Evolutionary conservation across 2,888 invertebrate genomes (phyloP), one percentile per base, ranked within the genome.

Genomic region (Penaeus monodon): DNA sequence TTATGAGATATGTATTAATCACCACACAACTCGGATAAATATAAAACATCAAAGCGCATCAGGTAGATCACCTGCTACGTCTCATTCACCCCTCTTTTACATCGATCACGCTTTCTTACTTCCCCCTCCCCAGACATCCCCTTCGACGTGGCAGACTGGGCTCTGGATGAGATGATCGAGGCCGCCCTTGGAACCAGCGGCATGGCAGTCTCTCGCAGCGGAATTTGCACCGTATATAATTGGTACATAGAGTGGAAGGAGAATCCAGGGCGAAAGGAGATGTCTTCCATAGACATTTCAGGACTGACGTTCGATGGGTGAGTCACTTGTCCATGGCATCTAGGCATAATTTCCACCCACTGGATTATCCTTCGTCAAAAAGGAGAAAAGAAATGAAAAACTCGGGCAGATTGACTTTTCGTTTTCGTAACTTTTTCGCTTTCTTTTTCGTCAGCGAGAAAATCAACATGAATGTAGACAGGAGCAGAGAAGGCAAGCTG

Each of bases 261-360:
- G 1, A 77, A 86, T 81, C 86, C 86, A 4, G 88, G 88, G 8
- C 20, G 4, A 38, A 80, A 88, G 65, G 77, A 80, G 0, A 14
- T 77, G n/a, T 17, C 77, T 57, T 63, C 57, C 14, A 66, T 86
- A 7, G 81, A 88, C 38, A 66, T 29, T 24, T 27, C 80, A 0
- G 33, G 68, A 20, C 49, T 88, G 20, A 20, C 29, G 10, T 86
- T 86, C 49, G 86, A 88, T 77, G 88, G 88, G 88, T 88, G 44
- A 17, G 82, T 85, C n/a, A 24, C 24, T 12, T 68, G 14, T 68
- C n/a, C 70, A 0, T 6, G 70, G 6, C 2, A n/a, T 14, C 29
- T 3, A 0, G 14, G 70, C n/a, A 29, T 27, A 14, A 12, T 29
- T 22, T 70, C 3, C n/a, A 27, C 24, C 29, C 57, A 20, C 10